Percentiles rank a stretch among this genome's conserved stretches.
phyloP scores from a whole-genome alignment of 2,888 invertebrate species.

The Scaptomyza caliginosa region DNA sequence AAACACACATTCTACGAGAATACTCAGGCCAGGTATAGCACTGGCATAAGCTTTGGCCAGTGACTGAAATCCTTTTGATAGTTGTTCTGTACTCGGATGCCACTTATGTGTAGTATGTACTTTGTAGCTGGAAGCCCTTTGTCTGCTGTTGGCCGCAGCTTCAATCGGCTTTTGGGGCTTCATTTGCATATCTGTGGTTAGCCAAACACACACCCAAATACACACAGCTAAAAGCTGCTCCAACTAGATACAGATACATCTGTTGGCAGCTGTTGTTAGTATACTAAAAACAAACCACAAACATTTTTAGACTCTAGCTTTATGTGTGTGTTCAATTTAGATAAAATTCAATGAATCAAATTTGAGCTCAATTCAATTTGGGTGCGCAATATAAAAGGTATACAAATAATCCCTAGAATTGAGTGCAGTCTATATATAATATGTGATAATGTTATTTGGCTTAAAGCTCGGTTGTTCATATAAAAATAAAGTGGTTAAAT shows the following conservation, averaged over 20 bases:
- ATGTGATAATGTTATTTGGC: background rate
- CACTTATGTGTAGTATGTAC: background rate
- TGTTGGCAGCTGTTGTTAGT: constrained; percentile 45
- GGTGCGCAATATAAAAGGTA: constrained; percentile 19
- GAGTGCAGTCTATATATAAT: background rate
- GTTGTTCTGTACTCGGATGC: constrained; percentile 16
- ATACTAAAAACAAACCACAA: constrained; percentile 36
- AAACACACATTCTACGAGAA: constrained; percentile 28
- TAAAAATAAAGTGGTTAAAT: too few species aligned
- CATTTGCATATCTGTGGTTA: constrained; percentile 39
- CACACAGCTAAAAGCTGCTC: constrained; percentile 3
- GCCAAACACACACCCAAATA: background rate
- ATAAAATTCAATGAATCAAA: constrained; percentile 64
- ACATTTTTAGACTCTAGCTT: background rate
- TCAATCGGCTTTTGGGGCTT: constrained; percentile 22
- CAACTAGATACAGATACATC: constrained; percentile 2
- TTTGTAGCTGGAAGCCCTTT: background rate
- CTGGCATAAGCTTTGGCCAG: background rate
- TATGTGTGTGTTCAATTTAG: constrained; percentile 38
- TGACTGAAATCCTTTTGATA: constrained; percentile 53
- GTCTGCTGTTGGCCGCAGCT: background rate
- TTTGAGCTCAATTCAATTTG: constrained; percentile 48
- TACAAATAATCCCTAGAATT: constrained; percentile 22
- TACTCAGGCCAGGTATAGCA: constrained; percentile 4
- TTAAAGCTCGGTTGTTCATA: background rate